phyloP scores from a whole-genome alignment of 2,888 invertebrate genomes.

The Coenonympha glycerion region DNA sequence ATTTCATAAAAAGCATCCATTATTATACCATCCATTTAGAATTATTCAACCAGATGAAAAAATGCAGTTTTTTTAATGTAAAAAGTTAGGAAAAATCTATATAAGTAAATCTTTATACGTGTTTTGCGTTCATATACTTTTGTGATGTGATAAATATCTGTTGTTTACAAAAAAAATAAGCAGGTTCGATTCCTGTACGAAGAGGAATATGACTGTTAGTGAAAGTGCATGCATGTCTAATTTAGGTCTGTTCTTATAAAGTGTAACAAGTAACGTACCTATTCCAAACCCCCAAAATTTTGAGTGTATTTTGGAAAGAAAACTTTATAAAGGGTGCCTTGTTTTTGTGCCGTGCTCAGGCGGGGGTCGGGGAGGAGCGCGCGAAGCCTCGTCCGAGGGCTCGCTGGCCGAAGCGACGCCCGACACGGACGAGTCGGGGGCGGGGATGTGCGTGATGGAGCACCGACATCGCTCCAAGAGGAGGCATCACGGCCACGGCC shows the following conservation, averaged over 20 bases:
- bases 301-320: too few species aligned
- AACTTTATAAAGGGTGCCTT: neutral
- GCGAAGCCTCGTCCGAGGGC: slow-evolving; percentile 80
- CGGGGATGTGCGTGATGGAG: slow-evolving; percentile 53
- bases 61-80: too few species aligned
- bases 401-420: slow-evolving; percentile 82
- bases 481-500: slow-evolving; percentile 48
- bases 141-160: neutral
- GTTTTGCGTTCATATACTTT: neutral
- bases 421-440: slow-evolving; percentile 83
- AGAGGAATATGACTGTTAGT: neutral
- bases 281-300: too few species aligned
- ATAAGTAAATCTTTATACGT: neutral
- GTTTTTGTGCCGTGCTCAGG: slow-evolving; percentile 21
- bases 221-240: neutral
- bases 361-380: slow-evolving; percentile 46
- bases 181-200: slow-evolving; percentile 3
- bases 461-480: slow-evolving; percentile 67
- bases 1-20: slow-evolving; percentile 9
- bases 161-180: neutral
- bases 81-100: neutral
- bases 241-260: too few species aligned
- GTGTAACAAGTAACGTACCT: too few species aligned
- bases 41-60: neutral
- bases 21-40: slow-evolving; percentile 5